phyloP scores from a whole-genome alignment of 1,140 invertebrate genomes.

The Caerostris darwini region DNA sequence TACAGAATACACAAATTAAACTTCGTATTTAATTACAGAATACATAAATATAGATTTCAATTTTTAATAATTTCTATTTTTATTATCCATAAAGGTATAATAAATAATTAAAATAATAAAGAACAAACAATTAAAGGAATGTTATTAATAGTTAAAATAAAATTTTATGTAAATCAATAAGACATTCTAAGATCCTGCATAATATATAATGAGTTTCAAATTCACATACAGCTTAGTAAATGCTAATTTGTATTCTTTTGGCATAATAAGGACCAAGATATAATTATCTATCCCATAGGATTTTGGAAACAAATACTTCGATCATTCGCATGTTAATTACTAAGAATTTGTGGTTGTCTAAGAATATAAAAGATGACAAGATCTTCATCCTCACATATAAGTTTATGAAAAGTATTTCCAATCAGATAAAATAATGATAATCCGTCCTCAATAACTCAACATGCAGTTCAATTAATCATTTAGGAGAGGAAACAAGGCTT shows the following conservation, averaged over 20 bases:
- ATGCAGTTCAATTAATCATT: not conserved
- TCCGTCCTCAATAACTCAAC: not conserved
- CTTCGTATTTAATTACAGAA: no score
- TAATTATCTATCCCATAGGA: not conserved
- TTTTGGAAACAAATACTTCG: not conserved
- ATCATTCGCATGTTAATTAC: no score
- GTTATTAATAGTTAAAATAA: no score
- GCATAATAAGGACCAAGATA: not conserved
- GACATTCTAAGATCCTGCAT: no score
- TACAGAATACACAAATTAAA: no score
- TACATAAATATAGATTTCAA: no score
- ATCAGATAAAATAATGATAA: not conserved
- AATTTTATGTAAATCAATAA: no score
- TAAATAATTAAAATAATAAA: no score
- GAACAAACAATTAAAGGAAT: no score
- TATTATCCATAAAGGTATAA: no score
- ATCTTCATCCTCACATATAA: not conserved
- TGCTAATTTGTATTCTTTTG: not conserved
- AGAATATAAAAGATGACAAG: not conserved
- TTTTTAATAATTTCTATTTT: no score
- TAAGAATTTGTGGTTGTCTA: not conserved
- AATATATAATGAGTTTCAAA: no score
- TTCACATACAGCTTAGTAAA: not conserved
- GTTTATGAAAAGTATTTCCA: not conserved
- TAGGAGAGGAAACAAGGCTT: not conserved